phyloP scores from a whole-genome alignment of 2,888 invertebrate genomes.

The Atrina japonica region DNA sequence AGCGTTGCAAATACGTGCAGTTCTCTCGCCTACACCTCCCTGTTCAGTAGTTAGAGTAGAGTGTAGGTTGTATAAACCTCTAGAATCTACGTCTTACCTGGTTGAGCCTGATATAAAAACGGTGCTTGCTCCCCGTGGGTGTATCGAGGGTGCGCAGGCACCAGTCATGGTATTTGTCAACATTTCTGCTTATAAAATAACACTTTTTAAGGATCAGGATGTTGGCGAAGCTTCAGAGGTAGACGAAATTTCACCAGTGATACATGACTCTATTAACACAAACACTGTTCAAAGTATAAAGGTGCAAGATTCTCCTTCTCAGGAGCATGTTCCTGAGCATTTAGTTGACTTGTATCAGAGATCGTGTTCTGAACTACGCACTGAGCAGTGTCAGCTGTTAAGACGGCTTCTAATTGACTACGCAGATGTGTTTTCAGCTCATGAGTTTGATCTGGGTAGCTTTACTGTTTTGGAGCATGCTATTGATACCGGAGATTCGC shows the following conservation, averaged over 20 bases:
- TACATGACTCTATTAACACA: no score
- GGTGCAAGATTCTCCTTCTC: neutral
- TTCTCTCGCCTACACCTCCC: no score
- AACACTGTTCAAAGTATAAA: conserved; percentile 2
- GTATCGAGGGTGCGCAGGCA: neutral
- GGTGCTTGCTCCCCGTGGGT: neutral
- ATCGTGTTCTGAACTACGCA: conserved; percentile 3
- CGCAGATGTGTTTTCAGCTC: conserved; percentile 37
- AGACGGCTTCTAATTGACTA: conserved; percentile 24
- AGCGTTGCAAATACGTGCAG: no score
- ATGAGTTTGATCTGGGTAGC: conserved; percentile 38
- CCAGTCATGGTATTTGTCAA: conserved; percentile 7
- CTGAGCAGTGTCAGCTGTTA: conserved; percentile 17
- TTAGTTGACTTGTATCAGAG: conserved; percentile 11
- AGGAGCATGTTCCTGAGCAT: conserved; percentile 8
- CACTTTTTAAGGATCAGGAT: neutral
- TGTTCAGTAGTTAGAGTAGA: neutral
- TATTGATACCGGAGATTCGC: conserved; percentile 36
- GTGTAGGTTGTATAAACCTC: conserved; percentile 3
- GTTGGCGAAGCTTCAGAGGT: conserved; percentile 12
- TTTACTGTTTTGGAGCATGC: conserved; percentile 37
- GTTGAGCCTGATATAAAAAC: neutral
- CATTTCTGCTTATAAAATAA: neutral
- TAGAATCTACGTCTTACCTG: neutral
- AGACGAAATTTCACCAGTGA: neutral